phyloP scores from a whole-genome alignment of 2,888 invertebrate genomes.

The Nebria brevicollis region DNA sequence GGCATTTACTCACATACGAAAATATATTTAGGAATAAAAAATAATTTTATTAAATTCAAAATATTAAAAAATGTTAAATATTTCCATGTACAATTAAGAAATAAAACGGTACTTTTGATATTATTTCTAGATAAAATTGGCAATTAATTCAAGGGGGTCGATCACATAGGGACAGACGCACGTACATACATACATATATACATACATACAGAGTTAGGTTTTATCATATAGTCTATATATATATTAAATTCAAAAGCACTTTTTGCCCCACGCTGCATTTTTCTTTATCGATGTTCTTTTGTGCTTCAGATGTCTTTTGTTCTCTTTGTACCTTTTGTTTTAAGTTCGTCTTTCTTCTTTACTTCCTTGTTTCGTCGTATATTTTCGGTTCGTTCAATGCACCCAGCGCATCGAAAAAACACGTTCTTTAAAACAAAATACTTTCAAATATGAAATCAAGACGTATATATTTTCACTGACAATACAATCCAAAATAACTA shows the following conservation, averaged over 20 bases:
- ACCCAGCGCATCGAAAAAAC: not conserved
- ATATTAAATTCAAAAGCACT: not conserved
- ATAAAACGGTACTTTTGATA: not conserved
- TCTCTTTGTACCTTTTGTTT: not conserved
- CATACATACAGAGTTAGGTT: not conserved
- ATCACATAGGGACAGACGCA: not conserved
- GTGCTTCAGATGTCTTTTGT: slow-evolving; percentile 1
- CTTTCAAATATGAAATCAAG: not conserved
- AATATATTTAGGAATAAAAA: no score
- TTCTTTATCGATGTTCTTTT: slow-evolving; percentile 1
- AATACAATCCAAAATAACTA: not conserved
- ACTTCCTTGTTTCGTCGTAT: slow-evolving; percentile 1
- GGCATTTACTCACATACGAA: not conserved
- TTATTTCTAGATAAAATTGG: not conserved
- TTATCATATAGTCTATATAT: not conserved
- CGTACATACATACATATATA: not conserved
- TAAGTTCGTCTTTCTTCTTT: not conserved
- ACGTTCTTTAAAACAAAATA: not conserved
- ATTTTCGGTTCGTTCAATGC: not conserved
- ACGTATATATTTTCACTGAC: not conserved
- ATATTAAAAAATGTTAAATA: not conserved
- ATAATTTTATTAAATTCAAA: no score
- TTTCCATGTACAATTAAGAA: not conserved
- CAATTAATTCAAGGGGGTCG: not conserved
- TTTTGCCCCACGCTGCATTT: not conserved